Evolutionary conservation across 2,797 vertebrate genomes (phyloP).

Genomic region (Cheracebus regulus): DNA sequence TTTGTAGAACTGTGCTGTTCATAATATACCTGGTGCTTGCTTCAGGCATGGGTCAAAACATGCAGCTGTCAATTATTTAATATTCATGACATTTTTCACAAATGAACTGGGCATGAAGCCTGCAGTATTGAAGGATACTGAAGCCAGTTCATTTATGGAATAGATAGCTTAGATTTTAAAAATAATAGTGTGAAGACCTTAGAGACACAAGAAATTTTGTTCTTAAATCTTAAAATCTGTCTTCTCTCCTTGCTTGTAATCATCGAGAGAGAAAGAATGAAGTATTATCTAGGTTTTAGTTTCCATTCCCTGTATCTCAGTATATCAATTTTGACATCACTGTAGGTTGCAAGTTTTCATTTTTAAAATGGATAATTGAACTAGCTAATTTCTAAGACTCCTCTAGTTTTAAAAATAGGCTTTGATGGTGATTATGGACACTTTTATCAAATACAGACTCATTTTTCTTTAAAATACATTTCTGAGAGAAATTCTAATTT

Average conservation of each 20-base stretch:
- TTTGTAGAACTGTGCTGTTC: conserved; percentile 77
- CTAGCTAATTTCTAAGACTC: neutral
- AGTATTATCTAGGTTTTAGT: conserved; percentile 3
- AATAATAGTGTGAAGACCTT: conserved; percentile 78
- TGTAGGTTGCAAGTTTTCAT: neutral
- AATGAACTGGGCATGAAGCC: conserved; percentile 41
- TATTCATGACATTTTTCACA: conserved; percentile 77
- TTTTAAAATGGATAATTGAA: conserved; percentile 18
- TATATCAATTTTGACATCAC: neutral
- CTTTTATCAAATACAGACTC: neutral
- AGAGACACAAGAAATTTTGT: conserved; percentile 73
- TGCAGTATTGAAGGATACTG: conserved; percentile 59
- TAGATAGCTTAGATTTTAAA: conserved; percentile 78
- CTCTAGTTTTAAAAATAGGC: conserved; percentile 9
- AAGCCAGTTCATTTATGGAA: conserved; percentile 74
- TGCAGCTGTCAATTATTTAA: conserved; percentile 83
- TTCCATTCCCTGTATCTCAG: neutral
- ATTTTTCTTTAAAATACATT: conserved; percentile 40
- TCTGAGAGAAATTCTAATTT: neutral
- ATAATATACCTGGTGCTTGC: conserved; percentile 81
- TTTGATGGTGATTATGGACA: conserved; percentile 3
- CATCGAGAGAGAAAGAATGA: neutral
- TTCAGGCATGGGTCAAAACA: conserved; percentile 83
- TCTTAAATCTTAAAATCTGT: conserved; percentile 35
- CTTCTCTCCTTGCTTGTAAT: conserved; percentile 5